Evolutionary conservation across 2,113 vertebrate genomes (phyloP).

Genomic region (Zosterops pallidus): DNA sequence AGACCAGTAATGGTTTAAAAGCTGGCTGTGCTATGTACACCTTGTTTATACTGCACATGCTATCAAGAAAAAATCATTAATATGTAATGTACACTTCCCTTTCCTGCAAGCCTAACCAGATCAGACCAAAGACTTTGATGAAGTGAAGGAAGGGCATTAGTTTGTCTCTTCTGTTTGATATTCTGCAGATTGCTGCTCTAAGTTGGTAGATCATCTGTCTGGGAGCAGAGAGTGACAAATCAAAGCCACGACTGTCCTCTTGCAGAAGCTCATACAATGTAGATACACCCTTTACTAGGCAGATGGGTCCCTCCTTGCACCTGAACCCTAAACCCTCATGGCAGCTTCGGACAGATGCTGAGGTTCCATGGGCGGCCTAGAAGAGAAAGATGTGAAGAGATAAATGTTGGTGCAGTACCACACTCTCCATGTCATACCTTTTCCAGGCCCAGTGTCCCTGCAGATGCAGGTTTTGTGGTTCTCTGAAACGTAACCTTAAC

Average conservation of each 20-base stretch:
- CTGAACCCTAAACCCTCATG: neutral
- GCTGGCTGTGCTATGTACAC: neutral
- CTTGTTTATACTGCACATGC: neutral
- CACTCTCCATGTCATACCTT: neutral
- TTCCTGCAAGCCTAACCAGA: neutral
- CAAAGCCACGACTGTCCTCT: rapidly evolving
- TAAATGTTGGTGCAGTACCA: neutral
- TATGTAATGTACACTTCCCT: neutral
- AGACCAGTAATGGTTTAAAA: neutral
- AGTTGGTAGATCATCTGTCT: neutral
- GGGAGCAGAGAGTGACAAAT: neutral
- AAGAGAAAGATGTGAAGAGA: neutral
- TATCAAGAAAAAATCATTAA: neutral
- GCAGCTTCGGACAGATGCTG: neutral
- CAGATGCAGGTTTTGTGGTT: neutral
- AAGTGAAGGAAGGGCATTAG: neutral
- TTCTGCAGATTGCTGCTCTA: neutral
- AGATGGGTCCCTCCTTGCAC: neutral
- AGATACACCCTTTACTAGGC: neutral
- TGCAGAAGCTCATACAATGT: neutral
- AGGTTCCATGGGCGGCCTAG: too few species aligned
- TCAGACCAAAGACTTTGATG: neutral
- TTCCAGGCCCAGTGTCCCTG: neutral
- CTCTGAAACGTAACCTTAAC: neutral
- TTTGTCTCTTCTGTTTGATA: neutral